These are phyloP conservation scores for Machimus atricapillus DNA, from an alignment of 2,888 invertebrate genomes.

Conservation along the genomic window DNA sequence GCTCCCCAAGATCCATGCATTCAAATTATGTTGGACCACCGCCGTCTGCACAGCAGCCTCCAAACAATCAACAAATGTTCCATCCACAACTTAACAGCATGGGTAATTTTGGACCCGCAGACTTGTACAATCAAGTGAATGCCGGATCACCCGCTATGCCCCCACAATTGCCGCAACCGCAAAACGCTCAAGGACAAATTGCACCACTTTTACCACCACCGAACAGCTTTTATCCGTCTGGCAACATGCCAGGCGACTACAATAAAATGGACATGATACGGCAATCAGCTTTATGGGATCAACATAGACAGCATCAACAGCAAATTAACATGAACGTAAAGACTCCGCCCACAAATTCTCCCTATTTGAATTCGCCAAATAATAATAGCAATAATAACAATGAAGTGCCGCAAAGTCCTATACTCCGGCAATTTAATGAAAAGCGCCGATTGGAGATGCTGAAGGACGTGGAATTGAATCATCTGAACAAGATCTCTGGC, in stretches of 20 bases:
- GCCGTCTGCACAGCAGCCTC: conserved; percentile 44
- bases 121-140: conserved; percentile 42
- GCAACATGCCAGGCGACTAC: conserved; percentile 42
- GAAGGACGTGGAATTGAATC: conserved; percentile 47
- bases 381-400: conserved; percentile 26
- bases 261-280: conserved; percentile 45
- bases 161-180: conserved; percentile 1
- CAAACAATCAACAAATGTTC: conserved; percentile 46
- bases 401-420: conserved; percentile 42
- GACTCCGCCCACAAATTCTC: conserved; percentile 47
- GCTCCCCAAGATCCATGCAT: conserved; percentile 43
- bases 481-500: conserved; percentile 37
- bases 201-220: conserved; percentile 42
- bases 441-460: conserved; percentile 43
- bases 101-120: conserved; percentile 48
- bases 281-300: conserved; percentile 47
- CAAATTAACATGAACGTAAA: conserved; percentile 45
- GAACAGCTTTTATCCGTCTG: conserved; percentile 41
- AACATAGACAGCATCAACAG: conserved; percentile 44
- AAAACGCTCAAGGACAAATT: conserved; percentile 39
- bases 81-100: conserved; percentile 41
- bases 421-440: conserved; percentile 44
- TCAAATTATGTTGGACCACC: conserved; percentile 42
- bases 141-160: conserved; percentile 15
- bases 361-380: conserved; percentile 46